Percentiles rank a stretch among this genome's conserved stretches.
Conservation (phyloP, 1,140 invertebrate genomes). For the Ips typographus region DNA sequence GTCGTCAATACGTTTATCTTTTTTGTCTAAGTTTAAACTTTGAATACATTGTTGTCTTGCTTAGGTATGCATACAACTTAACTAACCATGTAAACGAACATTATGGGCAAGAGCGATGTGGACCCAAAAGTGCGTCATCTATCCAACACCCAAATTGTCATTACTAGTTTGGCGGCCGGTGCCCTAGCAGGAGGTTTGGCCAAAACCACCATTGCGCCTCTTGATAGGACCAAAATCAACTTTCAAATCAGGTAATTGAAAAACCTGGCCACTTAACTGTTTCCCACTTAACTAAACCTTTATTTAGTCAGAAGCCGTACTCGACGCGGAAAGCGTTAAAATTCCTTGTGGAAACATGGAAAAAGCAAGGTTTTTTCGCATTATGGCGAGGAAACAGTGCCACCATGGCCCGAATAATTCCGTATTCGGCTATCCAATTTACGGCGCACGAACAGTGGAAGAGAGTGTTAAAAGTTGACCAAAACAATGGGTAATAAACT, state of each 20-base stretch:
- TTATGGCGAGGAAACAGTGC: slow-evolving; percentile 98
- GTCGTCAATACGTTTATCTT: too few relatives aligned
- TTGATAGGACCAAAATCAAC: slow-evolving; percentile 97
- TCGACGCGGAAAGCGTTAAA: slow-evolving; percentile 73
- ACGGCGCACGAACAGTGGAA: slow-evolving; percentile 97
- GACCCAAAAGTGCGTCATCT: slow-evolving; percentile 38
- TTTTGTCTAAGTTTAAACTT: too few relatives aligned
- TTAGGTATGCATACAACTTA: too few relatives aligned
- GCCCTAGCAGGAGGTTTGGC: slow-evolving; percentile 91
- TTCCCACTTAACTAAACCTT: not conserved
- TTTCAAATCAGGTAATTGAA: slow-evolving; percentile 79
- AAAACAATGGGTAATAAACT: slow-evolving; percentile 55
- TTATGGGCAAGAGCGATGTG: slow-evolving; percentile 39
- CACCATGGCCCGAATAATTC: slow-evolving; percentile 94
- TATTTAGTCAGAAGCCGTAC: slow-evolving; percentile 69
- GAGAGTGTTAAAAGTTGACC: slow-evolving; percentile 70
- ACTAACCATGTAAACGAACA: slow-evolving; percentile 22
- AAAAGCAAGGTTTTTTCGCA: slow-evolving; percentile 74
- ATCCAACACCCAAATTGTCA: slow-evolving; percentile 58
- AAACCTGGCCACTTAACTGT: not conserved
- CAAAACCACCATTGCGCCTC: slow-evolving; percentile 93
- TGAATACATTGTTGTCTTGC: too few relatives aligned
- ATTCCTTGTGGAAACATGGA: slow-evolving; percentile 74
- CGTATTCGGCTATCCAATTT: slow-evolving; percentile 97
- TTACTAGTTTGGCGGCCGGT: slow-evolving; percentile 76